Percentiles rank a stretch among this genome's conserved stretches.
phyloP scores from a whole-genome alignment of 2,113 vertebrate genomes.

The Fulica atra region DNA sequence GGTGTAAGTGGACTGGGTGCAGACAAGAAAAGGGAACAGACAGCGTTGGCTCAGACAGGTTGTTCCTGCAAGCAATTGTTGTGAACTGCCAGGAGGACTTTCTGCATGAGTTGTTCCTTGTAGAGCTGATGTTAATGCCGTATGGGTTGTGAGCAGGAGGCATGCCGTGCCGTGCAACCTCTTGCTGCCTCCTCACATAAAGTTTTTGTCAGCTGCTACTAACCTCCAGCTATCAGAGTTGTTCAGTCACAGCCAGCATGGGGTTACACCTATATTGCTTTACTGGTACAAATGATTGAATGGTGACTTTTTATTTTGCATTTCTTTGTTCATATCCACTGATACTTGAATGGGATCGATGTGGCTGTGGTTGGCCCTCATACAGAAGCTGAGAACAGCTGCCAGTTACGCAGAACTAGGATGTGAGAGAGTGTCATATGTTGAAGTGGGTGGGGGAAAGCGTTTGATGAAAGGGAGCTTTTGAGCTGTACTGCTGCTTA shows the following conservation, averaged over 20 bases:
- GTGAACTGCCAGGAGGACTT: background rate
- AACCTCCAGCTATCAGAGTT: background rate
- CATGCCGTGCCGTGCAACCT: background rate
- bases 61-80: background rate
- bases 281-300: background rate
- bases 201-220: background rate
- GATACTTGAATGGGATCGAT: background rate
- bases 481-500: background rate
- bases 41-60: background rate
- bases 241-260: background rate
- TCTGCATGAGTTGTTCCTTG: background rate
- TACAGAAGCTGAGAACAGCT: background rate
- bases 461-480: background rate
- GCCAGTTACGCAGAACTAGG: background rate
- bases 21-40: background rate
- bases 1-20: background rate
- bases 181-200: fast-evolving
- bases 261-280: background rate
- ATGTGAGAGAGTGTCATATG: background rate
- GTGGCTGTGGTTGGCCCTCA: background rate
- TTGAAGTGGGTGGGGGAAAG: background rate
- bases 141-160: background rate
- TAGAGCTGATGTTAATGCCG: background rate
- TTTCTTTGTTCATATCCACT: background rate
- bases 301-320: background rate